These are phyloP conservation scores for Heliconius aoede DNA, from an alignment of 2,888 invertebrate genomes.

Conservation along the genomic window DNA sequence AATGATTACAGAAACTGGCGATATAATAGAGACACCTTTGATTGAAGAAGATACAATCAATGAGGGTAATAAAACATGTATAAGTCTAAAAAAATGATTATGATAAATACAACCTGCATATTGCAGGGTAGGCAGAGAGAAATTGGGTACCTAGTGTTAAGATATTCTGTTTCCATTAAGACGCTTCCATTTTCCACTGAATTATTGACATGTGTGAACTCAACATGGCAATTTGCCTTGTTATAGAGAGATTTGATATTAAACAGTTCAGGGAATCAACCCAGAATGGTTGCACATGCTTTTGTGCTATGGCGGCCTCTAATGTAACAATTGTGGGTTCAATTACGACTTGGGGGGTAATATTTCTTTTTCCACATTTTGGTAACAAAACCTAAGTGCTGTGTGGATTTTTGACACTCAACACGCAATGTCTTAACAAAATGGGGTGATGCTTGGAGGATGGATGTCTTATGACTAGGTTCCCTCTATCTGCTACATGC, in stretches of 20 bases:
- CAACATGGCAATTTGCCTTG: background rate
- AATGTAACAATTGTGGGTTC: too few species aligned
- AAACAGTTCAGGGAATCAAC: too few species aligned
- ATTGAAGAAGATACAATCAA: conserved; percentile 28
- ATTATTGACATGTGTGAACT: background rate
- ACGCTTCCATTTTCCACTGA: background rate
- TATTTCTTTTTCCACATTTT: too few species aligned
- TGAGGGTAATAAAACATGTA: conserved; percentile 13
- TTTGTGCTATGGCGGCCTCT: too few species aligned
- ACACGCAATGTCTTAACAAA: background rate
- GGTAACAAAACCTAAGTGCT: background rate
- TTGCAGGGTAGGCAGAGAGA: too few species aligned
- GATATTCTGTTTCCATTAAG: background rate
- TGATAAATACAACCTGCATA: background rate
- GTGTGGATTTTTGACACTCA: background rate
- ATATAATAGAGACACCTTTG: conserved; percentile 68
- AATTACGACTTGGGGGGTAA: too few species aligned
- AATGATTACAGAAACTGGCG: conserved; percentile 74
- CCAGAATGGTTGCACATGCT: too few species aligned
- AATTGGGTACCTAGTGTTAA: background rate
- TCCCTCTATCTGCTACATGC: too few species aligned
- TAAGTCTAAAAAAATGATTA: background rate
- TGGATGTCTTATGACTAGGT: too few species aligned
- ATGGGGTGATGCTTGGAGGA: too few species aligned
- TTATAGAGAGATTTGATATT: background rate